A percentile compares a stretch with the other conserved stretches of the same genome.
Evolutionary conservation across 2,888 invertebrate species (phyloP).

Genomic region (Cremastinae sp.): DNA sequence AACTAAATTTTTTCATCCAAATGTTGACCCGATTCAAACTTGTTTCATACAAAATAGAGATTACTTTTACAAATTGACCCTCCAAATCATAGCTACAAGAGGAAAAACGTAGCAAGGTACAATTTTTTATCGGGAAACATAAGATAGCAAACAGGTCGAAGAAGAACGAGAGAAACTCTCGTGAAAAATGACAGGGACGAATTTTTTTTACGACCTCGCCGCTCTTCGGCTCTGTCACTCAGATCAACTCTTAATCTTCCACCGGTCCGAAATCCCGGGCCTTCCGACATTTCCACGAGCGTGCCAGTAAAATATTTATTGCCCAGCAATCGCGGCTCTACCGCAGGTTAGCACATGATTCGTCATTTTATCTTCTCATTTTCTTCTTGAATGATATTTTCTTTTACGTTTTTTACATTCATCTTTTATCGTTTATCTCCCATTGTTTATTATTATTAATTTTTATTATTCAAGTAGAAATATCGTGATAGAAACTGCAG

Average conservation of each 20-base stretch:
- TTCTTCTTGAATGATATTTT: no score
- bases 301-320: constrained; percentile 54
- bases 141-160: constrained; percentile 5
- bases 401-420: not conserved
- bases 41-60: no score
- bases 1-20: no score
- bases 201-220: constrained; percentile 46
- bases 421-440: not conserved
- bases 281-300: constrained; percentile 22
- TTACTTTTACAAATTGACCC: no score
- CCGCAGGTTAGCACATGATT: constrained; percentile 1
- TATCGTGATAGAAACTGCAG: no score
- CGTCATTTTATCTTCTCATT: not conserved
- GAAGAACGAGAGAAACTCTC: constrained; percentile 20
- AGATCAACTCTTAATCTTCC: constrained; percentile 9
- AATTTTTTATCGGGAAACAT: constrained; percentile 17
- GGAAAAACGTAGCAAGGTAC: constrained; percentile 14
- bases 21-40: no score
- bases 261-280: not conserved
- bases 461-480: no score
- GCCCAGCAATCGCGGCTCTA: constrained; percentile 26
- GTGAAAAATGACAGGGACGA: constrained; percentile 28
- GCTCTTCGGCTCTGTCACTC: constrained; percentile 16
- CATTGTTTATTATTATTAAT: not conserved
- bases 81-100: no score